These are phyloP conservation scores for Arion vulgaris DNA, from an alignment of 1,140 invertebrate species.

Conservation along the genomic window DNA sequence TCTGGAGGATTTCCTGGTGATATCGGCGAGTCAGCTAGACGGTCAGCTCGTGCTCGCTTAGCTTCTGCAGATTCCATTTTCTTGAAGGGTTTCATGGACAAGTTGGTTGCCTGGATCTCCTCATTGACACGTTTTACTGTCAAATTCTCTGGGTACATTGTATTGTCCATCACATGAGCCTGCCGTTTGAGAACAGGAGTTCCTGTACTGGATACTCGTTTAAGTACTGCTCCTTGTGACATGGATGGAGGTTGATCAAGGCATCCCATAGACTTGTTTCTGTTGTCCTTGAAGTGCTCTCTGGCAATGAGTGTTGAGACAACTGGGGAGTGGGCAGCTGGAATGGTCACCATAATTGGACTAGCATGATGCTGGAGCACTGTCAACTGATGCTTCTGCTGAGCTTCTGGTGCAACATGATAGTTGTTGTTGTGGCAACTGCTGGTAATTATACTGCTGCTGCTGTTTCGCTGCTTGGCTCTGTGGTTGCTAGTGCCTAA, in stretches of 20 bases:
- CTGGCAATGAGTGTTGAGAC: slow-evolving; percentile 14
- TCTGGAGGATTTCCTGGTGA: slow-evolving; percentile 48
- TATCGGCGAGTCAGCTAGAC: slow-evolving; percentile 41
- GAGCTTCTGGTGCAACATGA: slow-evolving; percentile 1
- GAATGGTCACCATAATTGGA: slow-evolving; percentile 30
- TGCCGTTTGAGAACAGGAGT: slow-evolving; percentile 40
- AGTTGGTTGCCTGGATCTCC: slow-evolving; percentile 30
- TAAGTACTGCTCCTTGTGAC: slow-evolving; percentile 24
- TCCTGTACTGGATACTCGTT: slow-evolving; percentile 43
- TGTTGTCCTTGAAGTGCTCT: slow-evolving; percentile 32
- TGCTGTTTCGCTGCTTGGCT: neutral
- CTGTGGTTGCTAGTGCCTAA: slow-evolving; percentile 3
- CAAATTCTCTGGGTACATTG: slow-evolving; percentile 33
- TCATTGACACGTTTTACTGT: slow-evolving; percentile 22
- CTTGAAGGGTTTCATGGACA: slow-evolving; percentile 35
- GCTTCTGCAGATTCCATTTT: slow-evolving; percentile 38
- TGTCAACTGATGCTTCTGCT: slow-evolving; percentile 27
- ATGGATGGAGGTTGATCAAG: slow-evolving; percentile 2
- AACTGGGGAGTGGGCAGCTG: slow-evolving; percentile 26
- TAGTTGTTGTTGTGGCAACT: neutral
- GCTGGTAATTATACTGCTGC: neutral
- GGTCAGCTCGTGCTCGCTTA: slow-evolving; percentile 36
- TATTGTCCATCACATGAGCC: slow-evolving; percentile 29
- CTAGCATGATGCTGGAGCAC: slow-evolving; percentile 1
- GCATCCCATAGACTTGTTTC: slow-evolving; percentile 31